These are phyloP conservation scores for Leptodactylus fuscus DNA, from an alignment of 2,113 vertebrate species.

Conservation along the genomic window DNA sequence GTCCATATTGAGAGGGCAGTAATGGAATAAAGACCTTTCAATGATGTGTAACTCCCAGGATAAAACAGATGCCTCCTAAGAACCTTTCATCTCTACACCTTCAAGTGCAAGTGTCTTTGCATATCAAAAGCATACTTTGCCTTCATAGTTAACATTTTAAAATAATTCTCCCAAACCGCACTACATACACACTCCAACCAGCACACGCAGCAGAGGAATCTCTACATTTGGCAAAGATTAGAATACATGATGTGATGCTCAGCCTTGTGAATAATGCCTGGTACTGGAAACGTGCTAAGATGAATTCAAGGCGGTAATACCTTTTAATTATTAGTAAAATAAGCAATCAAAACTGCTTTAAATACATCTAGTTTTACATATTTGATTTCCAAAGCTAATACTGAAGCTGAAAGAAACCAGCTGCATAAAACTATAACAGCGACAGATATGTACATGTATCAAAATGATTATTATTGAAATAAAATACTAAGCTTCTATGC, in stretches of 20 bases:
- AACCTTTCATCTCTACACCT: constrained; percentile 56
- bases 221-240: constrained; percentile 50
- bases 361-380: constrained; percentile 65
- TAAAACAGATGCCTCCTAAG: constrained; percentile 53
- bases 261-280: constrained; percentile 48
- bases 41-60: constrained; percentile 46
- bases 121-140: constrained; percentile 45
- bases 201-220: neutral
- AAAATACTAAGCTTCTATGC: constrained; percentile 65
- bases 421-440: constrained; percentile 66
- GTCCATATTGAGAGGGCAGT: constrained; percentile 53
- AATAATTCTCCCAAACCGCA: constrained; percentile 34
- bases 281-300: constrained; percentile 49
- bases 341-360: constrained; percentile 65
- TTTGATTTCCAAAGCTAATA: constrained; percentile 71
- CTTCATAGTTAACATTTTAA: constrained; percentile 43
- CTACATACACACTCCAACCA: constrained; percentile 11
- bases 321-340: constrained; percentile 64
- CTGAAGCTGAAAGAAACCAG: constrained; percentile 68
- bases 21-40: constrained; percentile 53
- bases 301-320: constrained; percentile 60
- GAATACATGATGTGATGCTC: constrained; percentile 29
- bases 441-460: constrained; percentile 65
- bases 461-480: constrained; percentile 69
- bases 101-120: constrained; percentile 45